Evolutionary conservation across 2,888 invertebrate genomes (phyloP), one percentile per base, ranked within the genome.

Genomic region (Luperina nickerlii): DNA sequence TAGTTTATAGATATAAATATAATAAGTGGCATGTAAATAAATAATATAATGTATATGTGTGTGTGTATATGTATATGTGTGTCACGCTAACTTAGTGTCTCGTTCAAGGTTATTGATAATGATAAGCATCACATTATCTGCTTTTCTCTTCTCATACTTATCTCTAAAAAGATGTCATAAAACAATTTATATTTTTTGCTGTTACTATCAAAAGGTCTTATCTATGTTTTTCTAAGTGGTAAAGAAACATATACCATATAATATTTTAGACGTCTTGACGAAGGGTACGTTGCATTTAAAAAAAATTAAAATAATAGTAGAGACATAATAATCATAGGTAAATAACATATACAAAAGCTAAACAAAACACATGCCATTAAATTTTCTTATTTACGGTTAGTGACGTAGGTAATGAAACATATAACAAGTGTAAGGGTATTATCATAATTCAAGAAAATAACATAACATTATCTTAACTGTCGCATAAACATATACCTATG

Each of bases 331-430:
- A 62, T 5, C 45, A 32, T 65, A 32, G 3, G 7, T 54, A 68
- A 24, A 42, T 63, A 69, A 48, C n/a, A 20, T 11, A n/a, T 15
- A 68, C 42, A 65, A 15, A 24, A 15, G 15, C 18, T 24, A 45
- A 82, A 48, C 54, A 65, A 27, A 81, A 76, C 38, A 63, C 18
- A 63, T 51, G 71, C 13, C 9, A 83, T 76, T 82, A 77, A 9
- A n/a, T 51, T 83, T 32, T 51, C 65, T 84, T 70, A 73, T 84
- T 84, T 84, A 79, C 69, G 69, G 27, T 48, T 38, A 62, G 38
- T 32, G 15, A 45, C 42, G 24, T 57, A 57, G 9, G 24, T 24
- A 60, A 38, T 69, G 8, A 11, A 27, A 38, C 8, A 79, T 68
- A 18, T 18, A 3, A 57, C 8, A 57, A 24, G 11, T 38, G 38